phyloP scores from a whole-genome alignment of 2,797 vertebrate genomes.

The Periparus ater region DNA sequence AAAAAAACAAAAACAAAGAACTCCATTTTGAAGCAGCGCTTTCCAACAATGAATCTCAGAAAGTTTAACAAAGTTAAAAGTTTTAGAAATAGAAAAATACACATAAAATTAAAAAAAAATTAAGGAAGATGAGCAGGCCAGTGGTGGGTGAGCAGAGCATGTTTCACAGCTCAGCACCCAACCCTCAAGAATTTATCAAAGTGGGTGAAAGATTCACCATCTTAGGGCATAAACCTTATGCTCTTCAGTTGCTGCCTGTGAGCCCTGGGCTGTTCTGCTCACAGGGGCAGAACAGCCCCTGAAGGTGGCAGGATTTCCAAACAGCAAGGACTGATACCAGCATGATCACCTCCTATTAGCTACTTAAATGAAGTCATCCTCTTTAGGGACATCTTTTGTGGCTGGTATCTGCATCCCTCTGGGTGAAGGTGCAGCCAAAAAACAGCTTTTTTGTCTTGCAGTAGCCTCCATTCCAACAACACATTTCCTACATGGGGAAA shows the following conservation, averaged over 20 bases:
- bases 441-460: fast-evolving
- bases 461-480: background rate
- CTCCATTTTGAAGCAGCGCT: background rate
- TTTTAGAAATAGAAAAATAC: background rate
- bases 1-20: background rate
- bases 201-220: background rate
- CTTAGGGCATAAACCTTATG: background rate
- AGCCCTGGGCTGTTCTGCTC: background rate
- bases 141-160: background rate
- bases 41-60: background rate
- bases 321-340: background rate
- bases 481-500: background rate
- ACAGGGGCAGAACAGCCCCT: background rate
- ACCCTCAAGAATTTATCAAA: background rate
- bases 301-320: background rate
- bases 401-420: background rate
- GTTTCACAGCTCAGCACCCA: background rate
- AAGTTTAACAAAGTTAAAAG: background rate
- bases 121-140: background rate
- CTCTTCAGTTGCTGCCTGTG: background rate
- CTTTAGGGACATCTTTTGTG: background rate
- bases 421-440: background rate
- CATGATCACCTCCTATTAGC: background rate
- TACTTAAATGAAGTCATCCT: background rate
- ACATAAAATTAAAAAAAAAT: background rate